Evolutionary conservation across 2,888 invertebrate species (phyloP).

Genomic region (Agonopterix alstromeriana): DNA sequence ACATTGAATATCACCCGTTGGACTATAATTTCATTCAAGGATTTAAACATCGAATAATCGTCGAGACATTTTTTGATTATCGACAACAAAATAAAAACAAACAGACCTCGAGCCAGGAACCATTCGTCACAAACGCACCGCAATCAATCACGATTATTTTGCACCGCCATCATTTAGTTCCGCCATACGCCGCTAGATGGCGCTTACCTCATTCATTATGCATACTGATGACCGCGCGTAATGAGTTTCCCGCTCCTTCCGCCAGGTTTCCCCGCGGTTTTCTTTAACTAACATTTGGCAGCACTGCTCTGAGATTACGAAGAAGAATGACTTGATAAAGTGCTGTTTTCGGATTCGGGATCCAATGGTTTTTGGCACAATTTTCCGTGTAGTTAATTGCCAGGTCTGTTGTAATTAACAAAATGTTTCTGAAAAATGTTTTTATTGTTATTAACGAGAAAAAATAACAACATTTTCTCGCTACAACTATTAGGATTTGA

Average conservation of each 20-base stretch:
- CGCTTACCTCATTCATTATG: constrained; percentile 82
- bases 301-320: constrained; percentile 47
- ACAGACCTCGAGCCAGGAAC: constrained; percentile 3
- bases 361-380: neutral
- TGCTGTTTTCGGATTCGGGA: neutral
- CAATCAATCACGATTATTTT: constrained; percentile 45
- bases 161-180: constrained; percentile 46
- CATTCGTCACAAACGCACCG: constrained; percentile 34
- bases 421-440: no score
- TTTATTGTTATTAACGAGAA: no score
- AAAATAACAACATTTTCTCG: no score
- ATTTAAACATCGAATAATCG: no score
- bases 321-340: constrained; percentile 53
- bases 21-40: no score
- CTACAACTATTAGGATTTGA: no score
- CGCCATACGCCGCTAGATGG: constrained; percentile 56
- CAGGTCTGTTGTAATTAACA: no score
- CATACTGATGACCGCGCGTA: constrained; percentile 84
- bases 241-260: constrained; percentile 59
- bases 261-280: constrained; percentile 36
- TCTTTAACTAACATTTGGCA: constrained; percentile 57
- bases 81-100: no score
- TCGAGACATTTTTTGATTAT: no score
- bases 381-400: neutral
- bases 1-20: no score